Evolutionary conservation across 2,888 invertebrate genomes (phyloP).

Genomic region (Ochropleura plecta): DNA sequence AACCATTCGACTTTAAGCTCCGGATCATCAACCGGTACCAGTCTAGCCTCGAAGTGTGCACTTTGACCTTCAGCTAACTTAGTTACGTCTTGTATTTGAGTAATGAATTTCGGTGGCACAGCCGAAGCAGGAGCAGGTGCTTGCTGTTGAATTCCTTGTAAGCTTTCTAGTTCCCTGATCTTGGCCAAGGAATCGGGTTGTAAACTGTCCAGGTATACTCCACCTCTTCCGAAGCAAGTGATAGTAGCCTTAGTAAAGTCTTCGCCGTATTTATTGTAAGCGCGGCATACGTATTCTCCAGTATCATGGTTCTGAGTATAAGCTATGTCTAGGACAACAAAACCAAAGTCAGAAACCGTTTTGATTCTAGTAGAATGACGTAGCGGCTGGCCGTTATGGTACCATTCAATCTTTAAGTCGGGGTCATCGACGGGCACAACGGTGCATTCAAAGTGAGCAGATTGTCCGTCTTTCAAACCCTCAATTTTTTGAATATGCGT

Average conservation of each 20-base stretch:
- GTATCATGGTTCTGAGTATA: slow-evolving; percentile 98
- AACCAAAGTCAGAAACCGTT: slow-evolving; percentile 98
- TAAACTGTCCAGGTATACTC: slow-evolving; percentile 96
- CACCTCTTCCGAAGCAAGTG: slow-evolving; percentile 95
- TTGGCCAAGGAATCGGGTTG: slow-evolving; percentile 97
- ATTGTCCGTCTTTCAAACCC: slow-evolving; percentile 97
- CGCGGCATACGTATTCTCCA: slow-evolving; percentile 98
- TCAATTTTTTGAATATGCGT: slow-evolving; percentile 96
- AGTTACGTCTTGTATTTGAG: slow-evolving; percentile 95
- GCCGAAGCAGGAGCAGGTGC: slow-evolving; percentile 92
- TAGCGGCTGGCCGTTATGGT: slow-evolving; percentile 97
- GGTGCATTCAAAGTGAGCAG: slow-evolving; percentile 98
- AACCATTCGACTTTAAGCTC: slow-evolving; percentile 98
- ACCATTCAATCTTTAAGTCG: slow-evolving; percentile 98
- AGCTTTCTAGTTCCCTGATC: slow-evolving; percentile 96
- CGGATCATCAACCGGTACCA: slow-evolving; percentile 98
- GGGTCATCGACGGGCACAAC: slow-evolving; percentile 98
- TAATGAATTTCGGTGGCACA: slow-evolving; percentile 97
- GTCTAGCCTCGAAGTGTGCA: slow-evolving; percentile 97
- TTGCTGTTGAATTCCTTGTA: slow-evolving; percentile 92
- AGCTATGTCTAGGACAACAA: slow-evolving; percentile 98
- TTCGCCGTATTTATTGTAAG: slow-evolving; percentile 97
- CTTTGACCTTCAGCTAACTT: slow-evolving; percentile 98
- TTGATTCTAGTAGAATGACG: slow-evolving; percentile 97
- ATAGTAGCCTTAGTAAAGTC: slow-evolving; percentile 96